phyloP scores from a whole-genome alignment of 1,140 invertebrate species.

The Bactericera cockerelli region DNA sequence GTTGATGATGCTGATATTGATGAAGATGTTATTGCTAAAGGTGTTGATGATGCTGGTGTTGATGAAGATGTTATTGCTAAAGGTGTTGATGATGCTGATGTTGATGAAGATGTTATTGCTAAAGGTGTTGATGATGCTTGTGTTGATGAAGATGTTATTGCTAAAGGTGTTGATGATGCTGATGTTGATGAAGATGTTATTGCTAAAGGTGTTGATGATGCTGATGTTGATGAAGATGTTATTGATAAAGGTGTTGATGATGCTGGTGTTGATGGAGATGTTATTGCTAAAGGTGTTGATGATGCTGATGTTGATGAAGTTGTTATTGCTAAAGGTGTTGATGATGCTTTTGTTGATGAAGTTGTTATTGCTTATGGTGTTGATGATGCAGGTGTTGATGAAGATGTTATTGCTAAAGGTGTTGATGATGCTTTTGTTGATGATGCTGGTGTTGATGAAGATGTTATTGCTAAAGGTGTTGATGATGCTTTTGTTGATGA shows the following conservation, averaged over 20 bases:
- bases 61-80: too few relatives aligned
- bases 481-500: conserved; percentile 9
- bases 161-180: too few relatives aligned
- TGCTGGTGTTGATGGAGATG: neutral
- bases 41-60: too few relatives aligned
- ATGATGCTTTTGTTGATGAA: neutral
- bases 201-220: too few relatives aligned
- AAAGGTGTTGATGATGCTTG: too few relatives aligned
- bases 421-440: neutral
- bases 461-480: neutral
- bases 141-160: too few relatives aligned
- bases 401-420: neutral
- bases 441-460: neutral
- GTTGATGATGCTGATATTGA: too few relatives aligned
- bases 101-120: too few relatives aligned
- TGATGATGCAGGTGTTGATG: neutral
- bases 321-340: neutral
- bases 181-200: too few relatives aligned
- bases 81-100: too few relatives aligned
- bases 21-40: too few relatives aligned
- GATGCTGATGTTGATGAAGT: conserved; percentile 1
- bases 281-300: neutral
- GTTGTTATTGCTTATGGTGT: neutral
- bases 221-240: neutral
- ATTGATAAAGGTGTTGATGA: neutral